Evolutionary conservation across 2,113 vertebrate genomes (phyloP), one percentile per base, ranked within the genome.

Genomic region (Puma concolor): DNA sequence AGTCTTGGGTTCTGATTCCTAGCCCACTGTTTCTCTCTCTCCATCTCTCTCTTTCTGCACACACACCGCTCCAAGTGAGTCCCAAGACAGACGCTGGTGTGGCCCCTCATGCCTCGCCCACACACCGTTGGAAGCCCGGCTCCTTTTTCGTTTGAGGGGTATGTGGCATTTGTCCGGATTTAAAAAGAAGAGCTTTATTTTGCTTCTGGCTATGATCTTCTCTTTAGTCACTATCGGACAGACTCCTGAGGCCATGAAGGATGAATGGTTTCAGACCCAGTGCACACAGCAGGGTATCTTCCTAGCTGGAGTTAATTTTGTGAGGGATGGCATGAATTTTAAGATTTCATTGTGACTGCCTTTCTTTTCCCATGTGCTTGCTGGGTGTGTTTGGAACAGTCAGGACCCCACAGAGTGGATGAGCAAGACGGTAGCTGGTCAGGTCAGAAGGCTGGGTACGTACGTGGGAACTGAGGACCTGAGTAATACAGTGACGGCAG

Each of bases 371-470:
- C 23, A 7, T 12, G 36, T 5, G 0, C 31, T n/a, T 27, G 27
- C 13, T 33, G n/a, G 29, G 41, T 6, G 7, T n/a, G 21, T 63
- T 38, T 76, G 25, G 23, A 23, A 41, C 12, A 33, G 3, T 31
- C 50, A 52, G 48, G 21, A 12, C 69, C 3, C 6, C 1, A 3
- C 27, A 21, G 13, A 64, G 33, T 0, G 0, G 21, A 4, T 0
- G 15, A 29, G 17, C 36, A 27, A n/a, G 41, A 0, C 0, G 0
- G n/a, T 23, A 16, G 17, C 38, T 11, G 2, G 38, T 14, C 4
- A 41, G 7, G 2, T 0, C 60, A 60, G 29, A 23, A 41, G 38
- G 15, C 23, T 17, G 12, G 50, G 11, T 0, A 7, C 7, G 2
- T 0, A 36, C 0, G 2, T 25, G 9, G 15, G 38, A 44, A 64